A percentile compares a stretch with the other conserved stretches of the same genome.
Conservation (phyloP, 2,888 invertebrate genomes). For the Phortica magna region DNA sequence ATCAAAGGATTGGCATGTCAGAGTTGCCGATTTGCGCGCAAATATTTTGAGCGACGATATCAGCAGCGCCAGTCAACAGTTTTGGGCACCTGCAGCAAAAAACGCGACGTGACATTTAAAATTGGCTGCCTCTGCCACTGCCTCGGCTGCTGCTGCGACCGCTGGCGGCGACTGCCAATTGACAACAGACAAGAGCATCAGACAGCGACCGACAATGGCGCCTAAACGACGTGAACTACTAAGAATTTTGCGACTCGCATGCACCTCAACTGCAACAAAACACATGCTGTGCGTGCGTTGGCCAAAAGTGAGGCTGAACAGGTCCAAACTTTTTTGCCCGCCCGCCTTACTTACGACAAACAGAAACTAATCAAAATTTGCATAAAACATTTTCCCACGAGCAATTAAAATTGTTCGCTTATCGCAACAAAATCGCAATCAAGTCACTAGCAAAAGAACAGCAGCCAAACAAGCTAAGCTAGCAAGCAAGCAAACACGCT, state of each 20-base stretch:
- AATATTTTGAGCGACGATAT: constrained; percentile 28
- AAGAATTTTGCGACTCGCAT: neutral
- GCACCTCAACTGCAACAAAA: neutral
- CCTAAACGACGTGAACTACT: neutral
- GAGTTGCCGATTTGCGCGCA: constrained; percentile 16
- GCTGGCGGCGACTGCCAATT: constrained; percentile 29
- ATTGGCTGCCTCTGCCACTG: constrained; percentile 34
- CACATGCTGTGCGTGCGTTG: constrained; percentile 25
- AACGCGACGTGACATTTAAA: constrained; percentile 49
- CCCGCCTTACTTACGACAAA: neutral
- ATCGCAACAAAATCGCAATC: constrained; percentile 14
- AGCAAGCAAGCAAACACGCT: neutral
- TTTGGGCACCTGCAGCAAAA: neutral
- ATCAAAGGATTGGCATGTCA: constrained; percentile 33
- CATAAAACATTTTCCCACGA: constrained; percentile 57
- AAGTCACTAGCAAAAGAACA: neutral
- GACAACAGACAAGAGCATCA: neutral
- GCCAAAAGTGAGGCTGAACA: constrained; percentile 6
- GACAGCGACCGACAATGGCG: neutral
- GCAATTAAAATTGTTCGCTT: constrained; percentile 51
- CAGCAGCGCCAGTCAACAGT: neutral
- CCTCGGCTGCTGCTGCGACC: constrained; percentile 31
- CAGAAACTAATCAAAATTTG: constrained; percentile 21
- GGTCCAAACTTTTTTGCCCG: neutral
- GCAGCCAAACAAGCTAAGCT: neutral